A percentile compares a stretch with the other conserved stretches of the same genome.
Conservation (phyloP, 2,797 vertebrate species). For the Pangasius mekongensis region DNA sequence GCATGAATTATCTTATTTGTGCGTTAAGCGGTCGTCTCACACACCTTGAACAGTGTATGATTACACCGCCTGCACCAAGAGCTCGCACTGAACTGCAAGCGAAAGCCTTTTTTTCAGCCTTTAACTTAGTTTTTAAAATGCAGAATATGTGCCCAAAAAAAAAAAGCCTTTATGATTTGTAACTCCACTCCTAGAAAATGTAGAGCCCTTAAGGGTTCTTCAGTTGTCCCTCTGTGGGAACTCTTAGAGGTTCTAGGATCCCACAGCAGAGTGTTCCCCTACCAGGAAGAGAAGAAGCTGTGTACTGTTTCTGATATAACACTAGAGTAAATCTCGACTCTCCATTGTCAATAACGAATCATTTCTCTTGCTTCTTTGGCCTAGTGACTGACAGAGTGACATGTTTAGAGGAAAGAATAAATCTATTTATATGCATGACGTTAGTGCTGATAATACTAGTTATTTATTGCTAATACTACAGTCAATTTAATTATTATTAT, state of each 20-base stretch:
- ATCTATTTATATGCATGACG: background rate
- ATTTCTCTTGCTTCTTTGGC: background rate
- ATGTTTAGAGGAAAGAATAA: background rate
- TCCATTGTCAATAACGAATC: background rate
- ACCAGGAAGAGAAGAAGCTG: background rate
- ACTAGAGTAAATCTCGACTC: background rate
- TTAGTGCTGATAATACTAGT: background rate
- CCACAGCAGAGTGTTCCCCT: background rate
- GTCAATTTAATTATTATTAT: background rate
- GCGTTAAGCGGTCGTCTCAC: constrained; percentile 56
- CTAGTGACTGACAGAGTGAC: background rate
- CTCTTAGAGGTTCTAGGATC: background rate
- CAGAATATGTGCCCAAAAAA: background rate
- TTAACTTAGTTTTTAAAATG: background rate
- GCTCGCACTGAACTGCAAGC: background rate
- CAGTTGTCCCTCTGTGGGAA: background rate
- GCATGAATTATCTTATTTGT: constrained; percentile 67
- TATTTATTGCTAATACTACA: background rate
- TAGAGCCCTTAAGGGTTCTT: background rate
- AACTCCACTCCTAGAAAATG: background rate
- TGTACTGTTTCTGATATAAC: background rate
- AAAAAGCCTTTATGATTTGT: background rate
- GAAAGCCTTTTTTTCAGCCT: background rate
- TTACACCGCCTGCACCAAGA: constrained; percentile 60
- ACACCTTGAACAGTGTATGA: constrained; percentile 72